phyloP scores from a whole-genome alignment of 2,113 vertebrate genomes.

The Glaucomys volans region DNA sequence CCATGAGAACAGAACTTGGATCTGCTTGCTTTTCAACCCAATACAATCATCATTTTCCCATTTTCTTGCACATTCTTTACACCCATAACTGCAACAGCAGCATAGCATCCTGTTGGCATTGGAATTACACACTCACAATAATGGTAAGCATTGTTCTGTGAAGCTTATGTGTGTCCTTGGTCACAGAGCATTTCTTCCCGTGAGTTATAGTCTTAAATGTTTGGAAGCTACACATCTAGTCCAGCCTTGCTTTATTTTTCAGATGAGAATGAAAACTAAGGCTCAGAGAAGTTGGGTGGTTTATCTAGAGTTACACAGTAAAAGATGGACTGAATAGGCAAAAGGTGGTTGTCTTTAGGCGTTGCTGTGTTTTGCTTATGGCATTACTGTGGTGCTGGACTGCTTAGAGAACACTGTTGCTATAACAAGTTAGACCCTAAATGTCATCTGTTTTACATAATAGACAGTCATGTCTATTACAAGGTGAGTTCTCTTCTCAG shows the following conservation, averaged over 20 bases:
- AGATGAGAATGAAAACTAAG: neutral
- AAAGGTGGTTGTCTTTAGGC: neutral
- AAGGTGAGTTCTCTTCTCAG: neutral
- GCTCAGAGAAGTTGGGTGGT: neutral
- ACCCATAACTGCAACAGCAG: neutral
- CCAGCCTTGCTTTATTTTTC: neutral
- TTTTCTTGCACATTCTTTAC: constrained; percentile 19
- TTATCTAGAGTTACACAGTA: neutral
- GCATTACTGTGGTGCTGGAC: neutral
- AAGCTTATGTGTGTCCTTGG: neutral
- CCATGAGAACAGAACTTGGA: constrained; percentile 42
- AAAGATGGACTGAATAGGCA: neutral
- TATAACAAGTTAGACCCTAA: neutral
- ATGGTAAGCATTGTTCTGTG: neutral
- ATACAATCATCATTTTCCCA: constrained; percentile 3
- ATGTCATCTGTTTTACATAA: neutral
- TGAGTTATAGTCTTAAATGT: neutral
- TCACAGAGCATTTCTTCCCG: neutral
- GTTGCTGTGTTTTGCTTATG: neutral
- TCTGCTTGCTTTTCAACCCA: constrained; percentile 48
- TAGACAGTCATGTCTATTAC: neutral
- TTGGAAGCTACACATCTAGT: neutral
- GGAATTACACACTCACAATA: neutral
- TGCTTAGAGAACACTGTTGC: neutral
- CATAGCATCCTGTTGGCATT: neutral